Conservation (phyloP, 30 jellyfish, hydroid and myxozoan genomes). For the Nemopilema nomurai region DNA sequence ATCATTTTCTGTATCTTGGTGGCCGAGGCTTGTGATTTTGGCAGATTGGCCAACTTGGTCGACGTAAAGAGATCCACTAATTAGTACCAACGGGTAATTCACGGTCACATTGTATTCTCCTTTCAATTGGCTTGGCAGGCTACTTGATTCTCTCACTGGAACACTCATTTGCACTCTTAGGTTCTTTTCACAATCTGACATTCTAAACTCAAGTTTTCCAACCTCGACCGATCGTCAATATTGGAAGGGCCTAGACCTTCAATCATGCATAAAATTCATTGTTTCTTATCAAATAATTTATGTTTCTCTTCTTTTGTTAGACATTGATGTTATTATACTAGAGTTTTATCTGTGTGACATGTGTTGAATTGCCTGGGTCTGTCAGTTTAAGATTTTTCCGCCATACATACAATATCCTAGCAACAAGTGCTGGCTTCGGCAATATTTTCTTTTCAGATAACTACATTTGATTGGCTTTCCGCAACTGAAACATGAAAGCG, state of each 20-base stretch:
- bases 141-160: neutral
- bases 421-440: neutral
- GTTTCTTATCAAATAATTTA: neutral
- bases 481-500: neutral
- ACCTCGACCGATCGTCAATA: no score
- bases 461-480: neutral
- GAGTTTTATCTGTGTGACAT: neutral
- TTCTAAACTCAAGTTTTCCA: neutral
- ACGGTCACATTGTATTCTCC: neutral
- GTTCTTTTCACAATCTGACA: neutral
- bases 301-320: neutral
- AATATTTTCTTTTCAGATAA: neutral
- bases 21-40: neutral
- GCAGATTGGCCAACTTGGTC: neutral
- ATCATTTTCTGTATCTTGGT: no score
- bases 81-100: neutral
- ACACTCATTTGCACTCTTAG: neutral
- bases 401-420: neutral
- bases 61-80: neutral
- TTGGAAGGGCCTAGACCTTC: no score
- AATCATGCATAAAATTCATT: neutral
- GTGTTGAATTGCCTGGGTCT: neutral
- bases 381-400: neutral
- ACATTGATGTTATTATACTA: no score
- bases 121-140: neutral